phyloP scores from a whole-genome alignment of 2,113 vertebrate species.

The Perognathus longimembris region DNA sequence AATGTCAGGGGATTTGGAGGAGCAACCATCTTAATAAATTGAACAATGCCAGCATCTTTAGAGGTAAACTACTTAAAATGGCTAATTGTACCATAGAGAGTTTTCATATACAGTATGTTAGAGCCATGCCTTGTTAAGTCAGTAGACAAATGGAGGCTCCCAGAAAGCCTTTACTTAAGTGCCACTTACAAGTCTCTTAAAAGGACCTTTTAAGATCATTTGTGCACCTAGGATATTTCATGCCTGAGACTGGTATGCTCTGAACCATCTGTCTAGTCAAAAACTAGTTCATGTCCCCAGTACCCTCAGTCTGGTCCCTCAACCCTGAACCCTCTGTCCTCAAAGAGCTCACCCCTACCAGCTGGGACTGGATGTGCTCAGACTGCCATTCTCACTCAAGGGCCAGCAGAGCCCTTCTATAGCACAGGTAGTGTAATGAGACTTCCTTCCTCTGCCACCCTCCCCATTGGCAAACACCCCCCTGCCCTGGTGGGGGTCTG shows the following conservation, averaged over 20 bases:
- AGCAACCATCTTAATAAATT: conserved; percentile 49
- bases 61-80: conserved; percentile 56
- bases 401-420: not conserved
- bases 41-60: conserved; percentile 41
- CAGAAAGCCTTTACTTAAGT: conserved; percentile 52
- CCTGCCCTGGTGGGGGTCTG: not conserved
- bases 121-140: conserved; percentile 31
- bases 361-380: not conserved
- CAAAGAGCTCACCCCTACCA: not conserved
- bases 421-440: not conserved
- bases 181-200: conserved; percentile 53
- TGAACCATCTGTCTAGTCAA: not conserved
- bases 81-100: conserved; percentile 44
- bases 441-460: not conserved
- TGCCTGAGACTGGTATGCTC: not conserved
- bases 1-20: not conserved
- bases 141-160: conserved; percentile 55
- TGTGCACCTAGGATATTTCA: conserved; percentile 22
- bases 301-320: not conserved
- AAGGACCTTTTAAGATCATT: conserved; percentile 50
- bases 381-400: conserved; percentile 7
- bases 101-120: conserved; percentile 55
- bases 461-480: not conserved
- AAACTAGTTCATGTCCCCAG: not conserved
- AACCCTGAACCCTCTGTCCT: not conserved